These are phyloP conservation scores for Biston stratarius DNA, from an alignment of 2,888 invertebrate species.

Conservation along the genomic window DNA sequence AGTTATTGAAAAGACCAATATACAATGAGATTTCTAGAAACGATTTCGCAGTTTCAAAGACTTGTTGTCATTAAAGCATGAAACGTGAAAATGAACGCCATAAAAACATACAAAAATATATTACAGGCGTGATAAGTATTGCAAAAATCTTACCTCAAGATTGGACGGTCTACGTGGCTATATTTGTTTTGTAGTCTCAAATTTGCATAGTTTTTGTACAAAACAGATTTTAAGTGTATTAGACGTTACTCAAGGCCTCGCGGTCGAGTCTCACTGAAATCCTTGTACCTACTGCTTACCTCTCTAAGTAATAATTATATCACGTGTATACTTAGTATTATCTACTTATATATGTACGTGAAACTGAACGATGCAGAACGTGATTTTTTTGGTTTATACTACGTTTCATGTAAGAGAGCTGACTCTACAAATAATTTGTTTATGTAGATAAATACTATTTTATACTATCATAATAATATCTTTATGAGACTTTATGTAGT, in stretches of 20 bases:
- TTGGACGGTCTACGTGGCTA: slow-evolving; percentile 10
- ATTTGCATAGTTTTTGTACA: slow-evolving; percentile 31
- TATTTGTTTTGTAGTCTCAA: slow-evolving; percentile 18
- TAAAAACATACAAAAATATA: not conserved
- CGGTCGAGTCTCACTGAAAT: slow-evolving; percentile 33
- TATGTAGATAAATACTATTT: too few relatives aligned
- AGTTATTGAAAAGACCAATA: not conserved
- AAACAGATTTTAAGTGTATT: slow-evolving; percentile 24
- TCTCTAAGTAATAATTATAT: slow-evolving; percentile 22
- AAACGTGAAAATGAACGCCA: slow-evolving; percentile 26
- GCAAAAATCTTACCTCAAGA: slow-evolving; percentile 22
- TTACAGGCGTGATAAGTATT: not conserved
- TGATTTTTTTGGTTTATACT: slow-evolving; percentile 6
- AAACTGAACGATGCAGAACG: slow-evolving; percentile 15
- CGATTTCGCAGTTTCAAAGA: slow-evolving; percentile 9
- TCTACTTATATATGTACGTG: slow-evolving; percentile 13
- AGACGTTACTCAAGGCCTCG: slow-evolving; percentile 29
- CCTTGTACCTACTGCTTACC: slow-evolving; percentile 19
- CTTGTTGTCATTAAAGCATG: slow-evolving; percentile 28
- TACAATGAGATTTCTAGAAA: slow-evolving; percentile 15
- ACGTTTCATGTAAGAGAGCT: not conserved
- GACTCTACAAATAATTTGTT: not conserved
- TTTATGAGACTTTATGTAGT: too few relatives aligned
- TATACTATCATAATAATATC: too few relatives aligned
- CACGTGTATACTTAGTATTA: slow-evolving; percentile 23